Conservation (phyloP, 2,113 vertebrate genomes). For the Mobula hypostoma region DNA sequence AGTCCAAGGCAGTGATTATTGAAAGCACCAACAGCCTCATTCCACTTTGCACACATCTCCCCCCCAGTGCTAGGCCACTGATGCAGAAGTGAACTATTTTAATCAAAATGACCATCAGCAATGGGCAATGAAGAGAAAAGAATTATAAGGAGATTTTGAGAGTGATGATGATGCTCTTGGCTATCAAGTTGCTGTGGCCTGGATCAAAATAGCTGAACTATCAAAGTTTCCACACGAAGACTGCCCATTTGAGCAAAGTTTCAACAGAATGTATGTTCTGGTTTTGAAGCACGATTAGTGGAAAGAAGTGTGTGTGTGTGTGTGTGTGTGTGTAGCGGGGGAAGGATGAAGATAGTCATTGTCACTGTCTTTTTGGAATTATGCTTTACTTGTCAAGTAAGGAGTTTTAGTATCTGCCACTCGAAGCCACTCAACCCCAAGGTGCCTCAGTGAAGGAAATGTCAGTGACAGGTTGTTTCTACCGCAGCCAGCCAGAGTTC, state of each 20-base stretch:
- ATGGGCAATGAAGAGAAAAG: neutral
- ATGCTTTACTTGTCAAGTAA: neutral
- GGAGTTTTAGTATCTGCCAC: neutral
- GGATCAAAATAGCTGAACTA: neutral
- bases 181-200: neutral
- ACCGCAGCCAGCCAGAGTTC: too few relatives aligned
- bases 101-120: neutral
- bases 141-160: neutral
- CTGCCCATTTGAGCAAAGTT: neutral
- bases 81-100: neutral
- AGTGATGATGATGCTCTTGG: neutral
- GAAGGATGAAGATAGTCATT: neutral
- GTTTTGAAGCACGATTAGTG: too few relatives aligned
- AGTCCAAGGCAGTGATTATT: neutral
- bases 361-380: neutral
- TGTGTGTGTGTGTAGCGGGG: too few relatives aligned
- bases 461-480: too few relatives aligned
- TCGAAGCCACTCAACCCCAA: too few relatives aligned
- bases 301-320: too few relatives aligned
- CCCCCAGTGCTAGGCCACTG: neutral
- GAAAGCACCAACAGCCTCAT: neutral
- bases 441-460: too few relatives aligned
- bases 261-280: neutral
- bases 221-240: neutral
- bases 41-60: neutral